Evolutionary conservation across 2,797 vertebrate species (phyloP).

Genomic region (Pseudochirops cupreus): DNA sequence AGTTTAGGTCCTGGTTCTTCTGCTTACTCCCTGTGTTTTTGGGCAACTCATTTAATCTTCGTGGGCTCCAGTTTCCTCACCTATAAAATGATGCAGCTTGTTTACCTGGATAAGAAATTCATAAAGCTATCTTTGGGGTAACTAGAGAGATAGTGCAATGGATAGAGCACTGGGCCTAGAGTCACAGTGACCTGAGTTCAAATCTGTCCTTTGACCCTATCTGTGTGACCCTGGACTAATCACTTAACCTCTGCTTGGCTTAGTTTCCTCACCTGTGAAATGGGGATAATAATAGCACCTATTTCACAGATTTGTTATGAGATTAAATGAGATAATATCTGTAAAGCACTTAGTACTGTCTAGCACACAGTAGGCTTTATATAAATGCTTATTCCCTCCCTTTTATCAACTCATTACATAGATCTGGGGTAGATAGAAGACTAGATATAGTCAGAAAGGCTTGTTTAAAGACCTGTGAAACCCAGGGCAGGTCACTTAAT

Average conservation of each 20-base stretch:
- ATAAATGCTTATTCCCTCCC: neutral
- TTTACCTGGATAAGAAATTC: neutral
- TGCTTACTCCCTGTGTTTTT: neutral
- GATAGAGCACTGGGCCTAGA: neutral
- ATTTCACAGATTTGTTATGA: neutral
- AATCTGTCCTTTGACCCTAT: neutral
- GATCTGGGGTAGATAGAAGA: neutral
- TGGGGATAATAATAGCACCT: neutral
- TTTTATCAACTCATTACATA: neutral
- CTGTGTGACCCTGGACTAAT: neutral
- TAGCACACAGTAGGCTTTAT: neutral
- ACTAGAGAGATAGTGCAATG: neutral
- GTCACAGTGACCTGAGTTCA: neutral
- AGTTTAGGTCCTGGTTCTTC: neutral
- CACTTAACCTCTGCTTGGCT: neutral
- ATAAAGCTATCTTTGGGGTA: neutral
- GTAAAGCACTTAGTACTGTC: neutral
- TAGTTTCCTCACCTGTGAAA: neutral
- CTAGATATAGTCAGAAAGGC: neutral
- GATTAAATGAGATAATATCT: neutral
- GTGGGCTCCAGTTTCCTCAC: neutral
- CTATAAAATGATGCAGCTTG: neutral
- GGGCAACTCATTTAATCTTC: neutral
- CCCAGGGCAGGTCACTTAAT: neutral
- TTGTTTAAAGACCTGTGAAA: neutral